Evolutionary conservation across 92 coral and sea anemone genomes (phyloP), one percentile per base, ranked within the genome.

Genomic region (Siderastrea siderea): DNA sequence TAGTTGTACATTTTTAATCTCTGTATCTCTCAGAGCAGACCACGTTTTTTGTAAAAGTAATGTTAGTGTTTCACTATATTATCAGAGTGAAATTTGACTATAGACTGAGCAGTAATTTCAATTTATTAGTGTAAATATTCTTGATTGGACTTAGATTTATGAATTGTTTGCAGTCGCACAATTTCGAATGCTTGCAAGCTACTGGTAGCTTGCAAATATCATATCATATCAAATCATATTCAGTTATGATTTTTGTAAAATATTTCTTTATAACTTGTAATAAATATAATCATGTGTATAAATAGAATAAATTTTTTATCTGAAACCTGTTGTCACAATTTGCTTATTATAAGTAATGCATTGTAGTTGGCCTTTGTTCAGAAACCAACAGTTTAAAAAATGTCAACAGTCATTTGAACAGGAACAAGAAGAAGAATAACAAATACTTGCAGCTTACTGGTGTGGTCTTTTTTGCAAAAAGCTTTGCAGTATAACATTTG

Each of bases 341-440:
- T 14, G 68, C 68, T 17, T 64, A 15, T 60, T 60, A 60, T 60
- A 60, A 60, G 15, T 13, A 60, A 13, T 60, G 15, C 13, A 72
- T n/a, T 12, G 14, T 49, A 15, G 60, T 50, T 49, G 60, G 60
- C 77, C 60, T 74, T 74, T 74, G 13, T 10, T 14, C 13, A 5
- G 19, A 44, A 58, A 77, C 68, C 68, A 44, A 58, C 54, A 58
- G 68, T 58, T 58, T 26, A 43, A 77, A 58, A 59, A 58, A 59
- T 2, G 16, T 17, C 43, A 77, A 26, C 11, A 46, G 26, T 3
- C 67, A 43, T 58, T 77, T 58, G 49, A 75, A 57, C 50, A 14
- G 15, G 16, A 75, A 54, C 80, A 55, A 75, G 67, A 75, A 50
- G 50, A 75, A 75, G 59, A 58, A 77, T 70, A 77, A 77, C 81